Evolutionary conservation across 2,113 vertebrate species (phyloP), one percentile per base, ranked within the genome.

Genomic region (Campylomormyrus tamandua): DNA sequence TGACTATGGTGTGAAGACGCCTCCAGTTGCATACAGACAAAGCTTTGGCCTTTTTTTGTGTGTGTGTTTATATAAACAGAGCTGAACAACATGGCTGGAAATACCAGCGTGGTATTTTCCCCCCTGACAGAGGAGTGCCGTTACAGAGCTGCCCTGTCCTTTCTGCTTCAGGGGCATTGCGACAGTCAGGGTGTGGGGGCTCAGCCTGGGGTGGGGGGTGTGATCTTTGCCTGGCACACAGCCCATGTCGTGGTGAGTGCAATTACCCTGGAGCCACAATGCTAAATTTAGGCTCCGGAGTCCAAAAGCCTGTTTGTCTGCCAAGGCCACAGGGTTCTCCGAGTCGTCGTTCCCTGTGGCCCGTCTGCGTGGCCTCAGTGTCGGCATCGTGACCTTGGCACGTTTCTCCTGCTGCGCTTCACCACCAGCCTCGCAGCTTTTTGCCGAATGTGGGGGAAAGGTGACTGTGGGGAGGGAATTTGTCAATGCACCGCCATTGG

Each of bases 271-370:
- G 91, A 94, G 94, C 93, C 93, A 89, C 90, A 15, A 89, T 90
- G 88, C 94, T 80, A 80, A 42, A 94, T 95, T 95, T 95, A 96
- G 94, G 90, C 83, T 21, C 86, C 48, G 93, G 94, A 95, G 95
- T 90, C 35, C 74, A 80, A 80, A 80, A 80, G 35, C 74, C 31
- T 2, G 35, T 19, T 80, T 80, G 74, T 35, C 35, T 42, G 35
- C 35, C 6, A 15, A 80, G 7, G 35, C 74, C 15, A 1, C 74
- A 92, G 91, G 93, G 95, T 90, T 92, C 92, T 88, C 90, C 93
- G 35, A 56, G 53, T 56, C 53, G 66, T 21, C 85, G 89, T 66
- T 66, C 85, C 90, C 74, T 7, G 74, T 2, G 86, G 89, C 90
- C 90, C 90, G 91, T 86, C 89, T 83, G 87, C 90, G 87, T 90